phyloP scores from a whole-genome alignment of 2,888 invertebrate species.

The Rhagonycha lutea region DNA sequence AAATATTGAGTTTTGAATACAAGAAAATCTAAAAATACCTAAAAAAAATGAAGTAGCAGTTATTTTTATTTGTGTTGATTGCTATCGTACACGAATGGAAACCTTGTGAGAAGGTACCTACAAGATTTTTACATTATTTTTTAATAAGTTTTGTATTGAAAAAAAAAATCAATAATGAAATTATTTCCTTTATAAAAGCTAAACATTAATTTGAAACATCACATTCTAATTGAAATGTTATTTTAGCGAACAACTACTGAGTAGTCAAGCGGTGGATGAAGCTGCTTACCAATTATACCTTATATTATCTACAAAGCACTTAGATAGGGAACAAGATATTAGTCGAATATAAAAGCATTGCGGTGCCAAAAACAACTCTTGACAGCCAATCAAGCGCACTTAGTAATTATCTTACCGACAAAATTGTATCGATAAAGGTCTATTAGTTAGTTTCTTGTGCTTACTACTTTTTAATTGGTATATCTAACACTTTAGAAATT shows the following conservation, averaged over 20 bases:
- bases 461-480: background rate
- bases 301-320: conserved; percentile 33
- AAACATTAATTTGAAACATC: conserved; percentile 6
- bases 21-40: background rate
- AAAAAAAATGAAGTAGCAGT: background rate
- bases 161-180: background rate
- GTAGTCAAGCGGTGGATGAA: background rate
- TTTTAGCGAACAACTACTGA: conserved; percentile 24
- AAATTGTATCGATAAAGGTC: conserved; percentile 30
- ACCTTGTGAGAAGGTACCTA: background rate
- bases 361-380: conserved; percentile 45
- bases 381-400: conserved; percentile 45
- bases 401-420: conserved; percentile 45
- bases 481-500: background rate
- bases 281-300: conserved; percentile 35
- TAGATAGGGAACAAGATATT: conserved; percentile 44
- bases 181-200: background rate
- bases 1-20: no score
- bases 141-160: background rate
- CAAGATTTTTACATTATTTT: background rate
- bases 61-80: background rate
- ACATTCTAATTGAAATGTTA: conserved; percentile 28
- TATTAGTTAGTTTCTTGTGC: conserved; percentile 3
- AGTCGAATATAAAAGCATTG: conserved; percentile 47
- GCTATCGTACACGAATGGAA: background rate